A percentile compares a stretch with the other conserved stretches of the same genome.
Evolutionary conservation across 1,140 invertebrate species (phyloP).

Genomic region (Sycophila sp.): DNA sequence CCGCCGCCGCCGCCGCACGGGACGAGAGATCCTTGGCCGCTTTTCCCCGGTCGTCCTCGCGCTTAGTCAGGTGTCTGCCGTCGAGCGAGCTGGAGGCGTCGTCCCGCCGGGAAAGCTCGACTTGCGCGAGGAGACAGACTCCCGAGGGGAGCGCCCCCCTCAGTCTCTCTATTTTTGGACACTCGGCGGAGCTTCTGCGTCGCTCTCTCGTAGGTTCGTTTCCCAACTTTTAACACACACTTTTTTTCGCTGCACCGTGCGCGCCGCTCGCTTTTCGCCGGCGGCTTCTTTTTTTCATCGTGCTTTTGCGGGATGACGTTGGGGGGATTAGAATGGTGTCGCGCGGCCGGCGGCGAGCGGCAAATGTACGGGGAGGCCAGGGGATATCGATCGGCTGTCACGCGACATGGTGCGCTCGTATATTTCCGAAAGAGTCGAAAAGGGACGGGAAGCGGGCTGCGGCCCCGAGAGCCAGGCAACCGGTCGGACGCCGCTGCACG

Average conservation of each 20-base stretch:
- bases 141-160: background rate
- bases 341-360: background rate
- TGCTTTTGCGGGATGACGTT: background rate
- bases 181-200: background rate
- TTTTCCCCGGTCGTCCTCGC: slow-evolving; percentile 33
- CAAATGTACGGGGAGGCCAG: no score
- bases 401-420: slow-evolving; percentile 34
- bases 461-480: slow-evolving; percentile 57
- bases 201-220: slow-evolving; percentile 11
- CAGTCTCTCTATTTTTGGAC: background rate
- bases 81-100: slow-evolving; percentile 22
- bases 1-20: background rate
- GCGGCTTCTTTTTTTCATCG: background rate
- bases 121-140: background rate
- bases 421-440: slow-evolving; percentile 32
- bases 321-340: no score
- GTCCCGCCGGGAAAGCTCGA: slow-evolving; percentile 18
- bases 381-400: slow-evolving; percentile 42
- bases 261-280: background rate
- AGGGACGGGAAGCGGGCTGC: slow-evolving; percentile 7
- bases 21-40: slow-evolving; percentile 42
- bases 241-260: slow-evolving; percentile 2
- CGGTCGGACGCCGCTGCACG: slow-evolving; percentile 51
- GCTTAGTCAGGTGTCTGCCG: slow-evolving; percentile 32
- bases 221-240: slow-evolving; percentile 27